Base-by-base conservation (phyloP, 2,797 vertebrate species). In the Calcarius lapponicus region DNA sequence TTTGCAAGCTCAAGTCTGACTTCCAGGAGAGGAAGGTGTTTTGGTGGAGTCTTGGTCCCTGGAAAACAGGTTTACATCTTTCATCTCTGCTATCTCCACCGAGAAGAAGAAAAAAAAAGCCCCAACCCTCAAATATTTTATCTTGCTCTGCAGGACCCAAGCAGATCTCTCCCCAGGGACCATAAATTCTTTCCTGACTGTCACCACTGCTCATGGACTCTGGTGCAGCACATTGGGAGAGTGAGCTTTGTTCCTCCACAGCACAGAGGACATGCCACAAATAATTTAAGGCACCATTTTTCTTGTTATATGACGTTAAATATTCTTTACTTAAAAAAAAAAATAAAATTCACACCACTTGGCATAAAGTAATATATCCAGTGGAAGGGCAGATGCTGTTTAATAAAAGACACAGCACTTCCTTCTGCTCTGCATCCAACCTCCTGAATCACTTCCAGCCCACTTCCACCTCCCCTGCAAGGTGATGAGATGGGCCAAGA, bases 261-360 rank as follows among this genome's bases (percentile, higher is more conserved):
- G 90, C 28, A 2, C 94, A 96, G 96, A 97, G 87, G 89, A 96
- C 97, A 69, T 28, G 90, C 88, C 94, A 92, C 94, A 84, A 60
- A 92, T 95, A 96, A 96, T 95, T 97, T 97, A 96, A 96, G 85
- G 83, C 54, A 50, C 78, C 80, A 56, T 96, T 95, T 94, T 91
- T 97, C 90, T 93, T 92, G 47, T 81, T 71, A 56, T 32, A 50
- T 88, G 94, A 86, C 24, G 1, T 93, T 97, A 97, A 96, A 96
- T 97, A 96, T 93, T 94, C 92, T 96, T 95, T 88, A 85, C 86
- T 97, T 95, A 7, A 66, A 75, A 43, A 75, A 75, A 80, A 65
- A 86, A 80, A 58, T 13, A 75, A 92, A 64, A 57, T 80, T 88
- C 90, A 71, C 62, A 85, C 45, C 82, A 94, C 90, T 97, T 94